Conservation (phyloP, 2,113 vertebrate genomes). For the Callaeas wilsoni region DNA sequence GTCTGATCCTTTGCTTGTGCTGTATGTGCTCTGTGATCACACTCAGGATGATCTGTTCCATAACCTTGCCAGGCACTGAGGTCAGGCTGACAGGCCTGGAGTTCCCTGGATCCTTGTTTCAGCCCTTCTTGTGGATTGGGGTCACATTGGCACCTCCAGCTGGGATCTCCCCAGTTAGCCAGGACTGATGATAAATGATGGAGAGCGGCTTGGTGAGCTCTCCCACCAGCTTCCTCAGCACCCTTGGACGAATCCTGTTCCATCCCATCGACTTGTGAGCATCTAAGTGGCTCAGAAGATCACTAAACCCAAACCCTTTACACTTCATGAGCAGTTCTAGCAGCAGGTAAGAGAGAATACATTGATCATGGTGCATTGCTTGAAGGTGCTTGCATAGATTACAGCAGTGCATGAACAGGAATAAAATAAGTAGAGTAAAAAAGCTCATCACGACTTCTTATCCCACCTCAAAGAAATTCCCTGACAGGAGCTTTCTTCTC, state of each 20-base stretch:
- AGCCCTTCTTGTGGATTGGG: background rate
- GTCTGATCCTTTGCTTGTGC: background rate
- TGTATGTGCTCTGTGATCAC: background rate
- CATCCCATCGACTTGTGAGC: background rate
- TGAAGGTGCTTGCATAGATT: background rate
- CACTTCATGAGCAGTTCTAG: background rate
- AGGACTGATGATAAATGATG: background rate
- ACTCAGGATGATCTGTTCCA: background rate
- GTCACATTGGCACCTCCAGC: background rate
- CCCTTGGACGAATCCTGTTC: background rate
- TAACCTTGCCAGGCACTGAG: background rate
- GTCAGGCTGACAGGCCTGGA: background rate
- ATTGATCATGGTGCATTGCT: background rate
- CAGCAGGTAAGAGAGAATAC: background rate
- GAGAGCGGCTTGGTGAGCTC: background rate
- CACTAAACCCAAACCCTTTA: background rate
- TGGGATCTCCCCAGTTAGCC: background rate
- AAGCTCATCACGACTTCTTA: background rate
- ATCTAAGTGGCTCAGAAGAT: background rate
- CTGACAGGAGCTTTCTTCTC: background rate
- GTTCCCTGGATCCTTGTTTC: background rate
- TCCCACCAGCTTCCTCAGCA: background rate
- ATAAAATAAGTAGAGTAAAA: background rate
- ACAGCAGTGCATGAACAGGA: background rate
- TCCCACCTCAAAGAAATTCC: background rate